Percentiles rank a stretch among this genome's conserved stretches.
Conservation (phyloP, 2,113 vertebrate species). For the Psammodynastes pulverulentus region DNA sequence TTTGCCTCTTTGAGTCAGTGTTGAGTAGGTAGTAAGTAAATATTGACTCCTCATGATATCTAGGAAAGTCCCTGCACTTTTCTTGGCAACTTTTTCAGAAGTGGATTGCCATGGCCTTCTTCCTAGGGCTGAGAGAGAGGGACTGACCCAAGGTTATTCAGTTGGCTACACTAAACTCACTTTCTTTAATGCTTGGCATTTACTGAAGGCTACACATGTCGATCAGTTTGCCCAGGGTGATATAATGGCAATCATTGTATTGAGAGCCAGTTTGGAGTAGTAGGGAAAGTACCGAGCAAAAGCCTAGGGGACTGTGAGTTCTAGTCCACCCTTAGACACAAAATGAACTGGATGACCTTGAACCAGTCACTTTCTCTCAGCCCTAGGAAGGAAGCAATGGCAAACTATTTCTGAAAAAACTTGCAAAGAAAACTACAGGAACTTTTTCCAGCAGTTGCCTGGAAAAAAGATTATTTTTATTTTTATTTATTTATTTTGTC, state of each 20-base stretch:
- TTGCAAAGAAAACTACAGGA: neutral
- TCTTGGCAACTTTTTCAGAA: neutral
- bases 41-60: neutral
- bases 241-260: neutral
- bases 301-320: neutral
- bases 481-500: no score
- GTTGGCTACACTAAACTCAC: neutral
- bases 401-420: neutral
- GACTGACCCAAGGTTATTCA: neutral
- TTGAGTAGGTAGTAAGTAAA: neutral
- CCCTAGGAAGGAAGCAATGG: neutral
- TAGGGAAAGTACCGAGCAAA: neutral
- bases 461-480: neutral
- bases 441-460: neutral
- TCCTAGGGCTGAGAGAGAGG: neutral
- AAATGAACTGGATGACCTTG: neutral
- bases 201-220: neutral
- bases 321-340: neutral
- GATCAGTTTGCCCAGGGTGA: neutral
- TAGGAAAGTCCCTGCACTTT: neutral
- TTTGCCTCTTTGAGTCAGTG: neutral
- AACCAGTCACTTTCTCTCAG: neutral
- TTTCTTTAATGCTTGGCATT: neutral
- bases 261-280: neutral
- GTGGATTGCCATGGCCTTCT: neutral